Base-by-base conservation (phyloP, 2,113 vertebrate species). In the Orthonyx spaldingii region DNA sequence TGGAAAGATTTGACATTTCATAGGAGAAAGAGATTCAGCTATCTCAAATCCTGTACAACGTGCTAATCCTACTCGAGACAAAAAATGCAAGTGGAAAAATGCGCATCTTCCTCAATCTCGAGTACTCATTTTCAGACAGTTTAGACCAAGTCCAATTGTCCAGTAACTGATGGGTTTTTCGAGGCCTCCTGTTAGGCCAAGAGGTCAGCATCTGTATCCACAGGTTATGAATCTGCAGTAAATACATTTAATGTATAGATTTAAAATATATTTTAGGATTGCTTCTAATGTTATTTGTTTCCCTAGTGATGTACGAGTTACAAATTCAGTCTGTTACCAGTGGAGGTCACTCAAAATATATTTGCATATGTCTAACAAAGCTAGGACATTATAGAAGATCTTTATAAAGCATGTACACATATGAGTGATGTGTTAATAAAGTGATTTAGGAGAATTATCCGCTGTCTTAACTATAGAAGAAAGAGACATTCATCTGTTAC, bases 51-150 rank as follows among this genome's bases (percentile, higher is more conserved):
- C 22, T 64, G 13, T 59, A 37, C n/a, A 59, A 37, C 52, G 46
- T 35, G n/a, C 49, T 52, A 52, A 41, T 66, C n/a, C 49, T 60
- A 30, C 6, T 64, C 14, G 11, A 49, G 70, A 71, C 24, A 41
- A 78, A 87, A 87, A 63, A 52, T 72, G 8, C 11, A 24, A 52
- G 22, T 35, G 30, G 32, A 78, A 87, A 50, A 87, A 66, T 28
- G 6, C 23, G 17, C 46, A 17, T 66, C 23, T 41, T 11, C 37
- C n/a, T 68, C 13, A 15, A 3, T 63, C 47, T 55, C 0, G 0
- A 71, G 30, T 46, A 20, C 14, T 74, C 3, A 2, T 41, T 82
- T 87, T 75, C 63, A n/a, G 65, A 66, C 10, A 11, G 6, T 61
- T 61, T 77, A 68, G 19, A 50, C 50, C 30, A 56, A 68, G 39